A percentile compares a stretch with the other conserved stretches of the same genome.
Evolutionary conservation across 1,140 invertebrate species (phyloP).

Genomic region (Zaprionus capensis): DNA sequence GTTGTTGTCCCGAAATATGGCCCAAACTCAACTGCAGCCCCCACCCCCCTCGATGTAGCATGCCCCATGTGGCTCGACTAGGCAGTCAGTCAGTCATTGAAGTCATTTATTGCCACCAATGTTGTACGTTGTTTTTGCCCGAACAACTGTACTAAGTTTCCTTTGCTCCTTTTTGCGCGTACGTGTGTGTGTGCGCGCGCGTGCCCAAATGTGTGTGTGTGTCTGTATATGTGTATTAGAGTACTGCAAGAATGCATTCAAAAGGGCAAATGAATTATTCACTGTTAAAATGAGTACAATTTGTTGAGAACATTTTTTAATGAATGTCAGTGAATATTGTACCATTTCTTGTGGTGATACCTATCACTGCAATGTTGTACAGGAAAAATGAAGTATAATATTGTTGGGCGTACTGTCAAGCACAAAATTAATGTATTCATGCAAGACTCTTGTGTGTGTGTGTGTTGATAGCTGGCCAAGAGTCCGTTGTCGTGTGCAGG

Average conservation of each 20-base stretch:
- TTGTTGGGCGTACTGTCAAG: neutral
- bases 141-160: slow-evolving; percentile 49
- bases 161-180: slow-evolving; percentile 17
- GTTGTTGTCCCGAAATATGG: slow-evolving; percentile 51
- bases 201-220: slow-evolving; percentile 26
- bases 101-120: slow-evolving; percentile 81
- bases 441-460: slow-evolving; percentile 22
- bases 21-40: slow-evolving; percentile 32
- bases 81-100: slow-evolving; percentile 75
- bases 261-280: neutral
- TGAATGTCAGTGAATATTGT: too few species aligned
- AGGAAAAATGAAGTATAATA: neutral
- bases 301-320: too few species aligned
- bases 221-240: neutral
- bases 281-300: too few species aligned
- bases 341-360: too few species aligned
- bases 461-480: slow-evolving; percentile 55
- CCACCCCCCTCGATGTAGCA: slow-evolving; percentile 12
- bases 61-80: slow-evolving; percentile 13
- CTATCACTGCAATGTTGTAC: too few species aligned
- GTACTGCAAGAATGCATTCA: neutral
- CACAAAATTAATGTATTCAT: too few species aligned
- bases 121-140: slow-evolving; percentile 64
- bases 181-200: slow-evolving; percentile 8
- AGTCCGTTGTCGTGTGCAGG: slow-evolving; percentile 73